Conservation (phyloP, 1,140 invertebrate genomes). For the Caenorhabditis tropicalis region DNA sequence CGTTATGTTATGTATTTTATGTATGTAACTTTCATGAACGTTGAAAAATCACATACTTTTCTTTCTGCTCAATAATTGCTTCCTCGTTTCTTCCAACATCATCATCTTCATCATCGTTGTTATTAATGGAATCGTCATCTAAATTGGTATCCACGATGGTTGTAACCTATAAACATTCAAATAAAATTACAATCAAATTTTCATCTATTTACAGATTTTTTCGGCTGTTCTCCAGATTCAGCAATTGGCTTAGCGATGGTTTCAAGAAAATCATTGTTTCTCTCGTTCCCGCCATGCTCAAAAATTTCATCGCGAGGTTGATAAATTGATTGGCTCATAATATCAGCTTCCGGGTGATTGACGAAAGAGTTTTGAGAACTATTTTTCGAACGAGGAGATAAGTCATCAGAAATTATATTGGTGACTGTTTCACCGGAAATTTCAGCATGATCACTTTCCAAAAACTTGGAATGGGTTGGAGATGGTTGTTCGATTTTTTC, state of each 20-base stretch:
- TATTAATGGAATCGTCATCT: neutral
- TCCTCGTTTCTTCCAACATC: neutral
- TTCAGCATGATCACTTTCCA: too few relatives aligned
- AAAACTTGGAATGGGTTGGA: too few relatives aligned
- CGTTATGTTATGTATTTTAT: too few relatives aligned
- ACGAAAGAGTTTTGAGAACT: neutral
- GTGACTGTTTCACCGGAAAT: too few relatives aligned
- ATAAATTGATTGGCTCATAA: conserved; percentile 27
- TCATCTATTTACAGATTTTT: neutral
- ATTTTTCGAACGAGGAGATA: too few relatives aligned
- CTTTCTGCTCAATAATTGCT: neutral
- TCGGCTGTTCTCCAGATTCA: neutral
- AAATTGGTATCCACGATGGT: conserved; percentile 1
- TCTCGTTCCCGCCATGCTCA: neutral
- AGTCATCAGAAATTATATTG: too few relatives aligned
- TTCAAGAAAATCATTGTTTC: neutral
- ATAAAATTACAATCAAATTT: neutral
- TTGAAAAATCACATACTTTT: neutral
- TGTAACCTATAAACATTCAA: conserved; percentile 1
- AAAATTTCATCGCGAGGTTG: neutral
- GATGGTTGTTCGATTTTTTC: too few relatives aligned
- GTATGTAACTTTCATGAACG: neutral
- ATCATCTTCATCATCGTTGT: conserved; percentile 4
- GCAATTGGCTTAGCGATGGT: neutral
- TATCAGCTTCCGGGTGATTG: neutral